Conservation (phyloP, 2,113 vertebrate genomes). For the Cinclus mexicanus region DNA sequence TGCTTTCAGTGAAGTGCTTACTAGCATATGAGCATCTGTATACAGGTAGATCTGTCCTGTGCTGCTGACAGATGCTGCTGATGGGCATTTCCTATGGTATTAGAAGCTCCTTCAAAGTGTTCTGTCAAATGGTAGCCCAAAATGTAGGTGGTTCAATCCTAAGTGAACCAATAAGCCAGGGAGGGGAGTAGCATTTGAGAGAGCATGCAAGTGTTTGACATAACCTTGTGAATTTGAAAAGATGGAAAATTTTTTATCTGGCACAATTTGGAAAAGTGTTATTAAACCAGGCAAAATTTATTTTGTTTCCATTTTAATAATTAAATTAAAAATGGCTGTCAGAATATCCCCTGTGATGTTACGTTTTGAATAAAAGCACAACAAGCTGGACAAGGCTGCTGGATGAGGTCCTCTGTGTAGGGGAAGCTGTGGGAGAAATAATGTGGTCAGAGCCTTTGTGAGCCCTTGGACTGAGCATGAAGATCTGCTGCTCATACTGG, state of each 20-base stretch:
- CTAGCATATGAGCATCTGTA: background rate
- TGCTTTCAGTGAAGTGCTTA: background rate
- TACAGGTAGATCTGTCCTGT: background rate
- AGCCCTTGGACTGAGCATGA: background rate
- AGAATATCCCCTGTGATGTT: background rate
- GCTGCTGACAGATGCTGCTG: background rate
- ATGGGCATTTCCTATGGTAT: background rate
- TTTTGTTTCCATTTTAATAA: slow-evolving; percentile 41
- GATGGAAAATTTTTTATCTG: background rate
- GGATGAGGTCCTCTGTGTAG: fast-evolving
- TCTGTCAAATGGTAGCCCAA: slow-evolving; percentile 2
- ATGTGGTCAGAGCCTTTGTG: background rate
- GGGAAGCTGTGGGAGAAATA: background rate
- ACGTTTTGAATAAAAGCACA: background rate
- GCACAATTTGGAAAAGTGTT: background rate
- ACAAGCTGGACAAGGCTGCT: background rate
- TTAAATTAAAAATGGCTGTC: background rate
- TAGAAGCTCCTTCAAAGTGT: slow-evolving; percentile 20
- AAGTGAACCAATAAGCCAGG: slow-evolving; percentile 13
- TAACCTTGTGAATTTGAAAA: background rate
- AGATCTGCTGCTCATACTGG: background rate
- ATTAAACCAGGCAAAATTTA: background rate
- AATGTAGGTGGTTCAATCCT: slow-evolving; percentile 23
- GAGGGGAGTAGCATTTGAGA: slow-evolving; percentile 11
- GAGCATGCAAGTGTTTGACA: background rate